Base-by-base conservation (phyloP, 2,113 vertebrate species). In the Theristicus caerulescens region DNA sequence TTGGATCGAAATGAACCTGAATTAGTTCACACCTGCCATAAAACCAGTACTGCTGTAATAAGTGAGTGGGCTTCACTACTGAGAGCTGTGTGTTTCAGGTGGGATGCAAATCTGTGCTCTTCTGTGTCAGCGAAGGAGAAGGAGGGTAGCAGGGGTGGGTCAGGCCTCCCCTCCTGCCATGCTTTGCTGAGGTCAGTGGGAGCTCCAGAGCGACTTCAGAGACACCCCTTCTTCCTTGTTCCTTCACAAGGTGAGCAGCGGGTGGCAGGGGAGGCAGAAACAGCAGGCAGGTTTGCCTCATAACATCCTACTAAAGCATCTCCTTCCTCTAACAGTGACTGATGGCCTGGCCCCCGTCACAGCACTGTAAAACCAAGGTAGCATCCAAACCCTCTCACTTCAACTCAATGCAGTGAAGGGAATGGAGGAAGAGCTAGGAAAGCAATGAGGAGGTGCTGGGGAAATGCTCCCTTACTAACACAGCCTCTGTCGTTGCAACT, bases 11-110 rank as follows among this genome's bases (percentile, higher is more conserved):
- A 42, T 7, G 3, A 76, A 10, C 32, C 32, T 32, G 84, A 71
- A 12, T 85, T 47, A 84, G 72, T 95, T 97, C 69, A 27, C 91
- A 79, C 81, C 93, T 96, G 93, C 91, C 77, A 32, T 13, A 16
- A 78, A 91, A 58, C 65, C 89, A 82, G 87, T 19, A 38, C n/a
- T 26, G 18, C 79, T 78, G 91, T 36, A 65, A 31, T 36, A 7
- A 86, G 76, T 55, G 77, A 79, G 93, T 79, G 89, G 78, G 88
- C 76, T 88, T 34, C 76, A 20, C 62, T 40, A 17, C 67, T 2
- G 8, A 40, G 86, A 62, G 47, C 59, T 61, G 12, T 18, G 36
- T 11, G 59, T 44, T 86, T 84, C 69, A 74, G 86, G 89, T 89
- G 77, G 77, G 59, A 11, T 71, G 80, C 2, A 3, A 31, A 51